These are phyloP conservation scores for Margaritifera margaritifera DNA, from an alignment of 2,888 invertebrate species.

Conservation along the genomic window DNA sequence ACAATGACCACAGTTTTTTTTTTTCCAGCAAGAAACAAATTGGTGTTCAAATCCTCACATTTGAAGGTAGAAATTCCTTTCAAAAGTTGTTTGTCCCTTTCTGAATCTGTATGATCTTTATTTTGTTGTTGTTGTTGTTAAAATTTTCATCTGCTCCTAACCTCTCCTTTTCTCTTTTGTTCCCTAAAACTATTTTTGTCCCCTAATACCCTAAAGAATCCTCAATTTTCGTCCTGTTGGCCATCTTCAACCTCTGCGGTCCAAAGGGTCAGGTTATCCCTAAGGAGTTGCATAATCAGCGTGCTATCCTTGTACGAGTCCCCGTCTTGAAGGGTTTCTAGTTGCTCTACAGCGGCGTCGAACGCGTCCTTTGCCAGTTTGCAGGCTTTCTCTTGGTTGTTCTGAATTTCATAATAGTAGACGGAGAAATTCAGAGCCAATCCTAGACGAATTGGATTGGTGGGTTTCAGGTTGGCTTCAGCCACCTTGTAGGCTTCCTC, in stretches of 20 bases:
- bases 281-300: conserved; percentile 98
- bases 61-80: too few species aligned
- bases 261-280: conserved; percentile 84
- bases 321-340: conserved; percentile 98
- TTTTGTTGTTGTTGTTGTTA: too few species aligned
- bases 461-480: conserved; percentile 98
- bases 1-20: too few species aligned
- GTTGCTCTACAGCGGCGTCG: conserved; percentile 99
- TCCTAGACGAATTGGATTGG: conserved; percentile 98
- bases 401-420: conserved; percentile 99
- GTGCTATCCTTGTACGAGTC: conserved; percentile 99
- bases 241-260: conserved; percentile 88
- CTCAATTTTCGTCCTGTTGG: conserved; percentile 16
- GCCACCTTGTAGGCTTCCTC: conserved; percentile 99
- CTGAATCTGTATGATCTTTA: too few species aligned
- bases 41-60: too few species aligned
- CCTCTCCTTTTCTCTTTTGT: not conserved
- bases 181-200: not conserved
- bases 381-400: conserved; percentile 98
- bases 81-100: too few species aligned
- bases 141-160: not conserved
- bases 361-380: conserved; percentile 99
- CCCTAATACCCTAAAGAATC: not conserved
- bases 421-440: conserved; percentile 99
- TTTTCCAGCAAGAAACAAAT: too few species aligned